Evolutionary conservation across 2,797 vertebrate species (phyloP).

Genomic region (Pangasius djambal): DNA sequence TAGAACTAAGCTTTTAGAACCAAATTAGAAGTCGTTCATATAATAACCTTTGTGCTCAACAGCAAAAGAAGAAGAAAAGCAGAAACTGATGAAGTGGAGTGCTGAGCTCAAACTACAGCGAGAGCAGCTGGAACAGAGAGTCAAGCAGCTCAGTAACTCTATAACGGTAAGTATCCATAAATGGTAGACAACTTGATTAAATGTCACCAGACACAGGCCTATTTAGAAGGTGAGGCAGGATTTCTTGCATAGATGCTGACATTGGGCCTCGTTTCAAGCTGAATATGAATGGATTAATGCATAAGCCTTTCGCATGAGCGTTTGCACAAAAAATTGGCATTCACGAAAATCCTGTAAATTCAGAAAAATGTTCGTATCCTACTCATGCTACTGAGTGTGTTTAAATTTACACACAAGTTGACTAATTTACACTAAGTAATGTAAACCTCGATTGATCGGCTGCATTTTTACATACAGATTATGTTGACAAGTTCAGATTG

Average conservation of each 20-base stretch:
- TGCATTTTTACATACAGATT: background rate
- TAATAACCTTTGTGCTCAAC: conserved; percentile 44
- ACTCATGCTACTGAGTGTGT: background rate
- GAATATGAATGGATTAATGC: background rate
- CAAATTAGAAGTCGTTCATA: background rate
- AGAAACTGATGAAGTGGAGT: conserved; percentile 97
- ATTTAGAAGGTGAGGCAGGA: background rate
- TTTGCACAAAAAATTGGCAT: background rate
- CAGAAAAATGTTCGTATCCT: background rate
- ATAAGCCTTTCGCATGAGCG: too few relatives aligned
- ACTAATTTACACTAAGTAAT: too few relatives aligned
- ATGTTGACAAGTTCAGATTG: background rate
- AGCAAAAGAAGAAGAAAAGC: conserved; percentile 99
- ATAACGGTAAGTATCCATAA: conserved; percentile 83
- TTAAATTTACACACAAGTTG: too few relatives aligned
- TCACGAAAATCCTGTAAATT: background rate
- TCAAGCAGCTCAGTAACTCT: conserved; percentile 96
- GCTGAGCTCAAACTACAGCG: conserved; percentile 95
- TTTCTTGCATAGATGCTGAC: background rate
- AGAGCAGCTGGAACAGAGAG: conserved; percentile 95
- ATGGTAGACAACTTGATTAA: background rate
- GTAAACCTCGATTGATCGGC: background rate
- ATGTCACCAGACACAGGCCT: background rate
- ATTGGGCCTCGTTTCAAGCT: background rate
- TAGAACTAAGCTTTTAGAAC: background rate